Percentiles rank a stretch among this genome's conserved stretches.
Evolutionary conservation across 2,113 vertebrate species (phyloP).

Genomic region (Edolisoma coerulescens): DNA sequence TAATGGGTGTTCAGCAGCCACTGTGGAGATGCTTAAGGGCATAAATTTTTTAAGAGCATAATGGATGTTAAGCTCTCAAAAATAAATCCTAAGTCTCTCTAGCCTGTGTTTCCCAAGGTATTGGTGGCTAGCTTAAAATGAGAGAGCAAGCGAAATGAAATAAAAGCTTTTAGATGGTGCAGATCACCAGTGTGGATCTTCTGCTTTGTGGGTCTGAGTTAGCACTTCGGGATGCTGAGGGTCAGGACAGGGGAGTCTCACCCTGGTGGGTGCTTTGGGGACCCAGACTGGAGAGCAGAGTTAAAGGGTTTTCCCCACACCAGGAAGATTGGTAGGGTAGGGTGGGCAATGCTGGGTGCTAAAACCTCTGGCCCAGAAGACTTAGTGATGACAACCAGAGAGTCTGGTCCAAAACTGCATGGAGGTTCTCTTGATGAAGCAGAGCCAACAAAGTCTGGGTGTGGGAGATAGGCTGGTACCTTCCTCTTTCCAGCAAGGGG

Average conservation of each 20-base stretch:
- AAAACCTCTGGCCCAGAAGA: background rate
- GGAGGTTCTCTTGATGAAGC: background rate
- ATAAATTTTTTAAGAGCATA: conserved; percentile 58
- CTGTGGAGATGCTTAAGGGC: conserved; percentile 54
- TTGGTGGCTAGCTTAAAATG: background rate
- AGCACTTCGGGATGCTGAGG: background rate
- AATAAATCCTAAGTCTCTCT: conserved; percentile 36
- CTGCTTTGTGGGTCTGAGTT: background rate
- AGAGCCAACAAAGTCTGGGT: background rate
- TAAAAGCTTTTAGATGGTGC: background rate
- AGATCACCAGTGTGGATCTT: background rate
- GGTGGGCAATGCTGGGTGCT: background rate
- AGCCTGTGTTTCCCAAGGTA: conserved; percentile 43
- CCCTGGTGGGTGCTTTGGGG: background rate
- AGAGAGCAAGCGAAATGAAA: background rate
- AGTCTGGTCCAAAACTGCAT: background rate
- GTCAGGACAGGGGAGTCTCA: background rate
- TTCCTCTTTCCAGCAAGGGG: background rate
- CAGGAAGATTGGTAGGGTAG: background rate
- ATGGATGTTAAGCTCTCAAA: conserved; percentile 60
- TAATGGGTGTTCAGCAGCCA: conserved; percentile 52
- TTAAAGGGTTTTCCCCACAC: background rate
- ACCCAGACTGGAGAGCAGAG: background rate
- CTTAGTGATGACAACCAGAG: background rate
- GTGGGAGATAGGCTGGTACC: background rate